Conservation (phyloP, 2,113 vertebrate genomes). For the Vanacampus margaritifer region DNA sequence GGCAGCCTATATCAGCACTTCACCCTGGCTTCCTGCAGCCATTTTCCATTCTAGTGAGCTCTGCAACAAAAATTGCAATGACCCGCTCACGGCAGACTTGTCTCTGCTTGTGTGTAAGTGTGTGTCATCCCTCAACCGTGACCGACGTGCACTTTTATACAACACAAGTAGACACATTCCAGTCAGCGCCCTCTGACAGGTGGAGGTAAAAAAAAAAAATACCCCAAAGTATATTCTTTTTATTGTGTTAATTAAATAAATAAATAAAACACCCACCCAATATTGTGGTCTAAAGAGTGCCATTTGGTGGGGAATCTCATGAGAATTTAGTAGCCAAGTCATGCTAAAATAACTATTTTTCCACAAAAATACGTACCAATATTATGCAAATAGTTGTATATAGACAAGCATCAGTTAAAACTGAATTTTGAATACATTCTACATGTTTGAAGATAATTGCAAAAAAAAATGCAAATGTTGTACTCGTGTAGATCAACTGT, state of each 20-base stretch:
- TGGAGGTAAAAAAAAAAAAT: not conserved
- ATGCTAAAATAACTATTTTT: too few relatives aligned
- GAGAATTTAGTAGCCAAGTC: too few relatives aligned
- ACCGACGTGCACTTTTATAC: constrained; percentile 36
- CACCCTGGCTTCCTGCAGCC: constrained; percentile 5
- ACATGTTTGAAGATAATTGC: too few relatives aligned
- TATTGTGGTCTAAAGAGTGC: not conserved
- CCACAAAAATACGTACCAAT: too few relatives aligned
- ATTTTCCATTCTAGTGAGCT: constrained; percentile 59
- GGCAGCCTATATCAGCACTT: constrained; percentile 13
- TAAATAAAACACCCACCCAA: not conserved
- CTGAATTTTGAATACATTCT: too few relatives aligned
- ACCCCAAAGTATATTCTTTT: not conserved
- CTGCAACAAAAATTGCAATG: constrained; percentile 47
- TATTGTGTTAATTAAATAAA: not conserved
- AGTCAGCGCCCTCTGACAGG: constrained; percentile 40
- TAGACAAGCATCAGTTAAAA: too few relatives aligned
- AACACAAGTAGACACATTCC: constrained; percentile 51
- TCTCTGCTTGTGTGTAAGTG: constrained; percentile 48
- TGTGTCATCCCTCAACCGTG: constrained; percentile 32
- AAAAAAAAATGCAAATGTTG: too few relatives aligned
- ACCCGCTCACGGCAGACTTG: constrained; percentile 54
- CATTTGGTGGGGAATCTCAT: not conserved
- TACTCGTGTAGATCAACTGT: too few relatives aligned
- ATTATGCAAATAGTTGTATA: too few relatives aligned